Evolutionary conservation across 2,113 vertebrate species (phyloP), one percentile per base, ranked within the genome.

Genomic region (Oreocharis arfaki): DNA sequence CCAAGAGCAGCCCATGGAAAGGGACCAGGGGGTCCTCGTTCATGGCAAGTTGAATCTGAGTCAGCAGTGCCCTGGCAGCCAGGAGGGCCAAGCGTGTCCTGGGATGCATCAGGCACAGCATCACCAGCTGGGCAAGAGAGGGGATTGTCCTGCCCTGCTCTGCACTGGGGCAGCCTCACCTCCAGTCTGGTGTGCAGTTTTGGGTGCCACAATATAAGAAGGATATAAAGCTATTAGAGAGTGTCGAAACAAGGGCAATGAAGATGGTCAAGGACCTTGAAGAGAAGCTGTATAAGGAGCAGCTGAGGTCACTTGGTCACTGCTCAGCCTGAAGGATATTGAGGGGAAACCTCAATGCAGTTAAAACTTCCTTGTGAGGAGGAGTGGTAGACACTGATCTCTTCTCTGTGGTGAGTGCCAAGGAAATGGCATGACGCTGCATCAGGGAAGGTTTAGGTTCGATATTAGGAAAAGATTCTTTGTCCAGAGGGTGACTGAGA

Each of bases 101-200:
- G 24, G 53, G 28, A 16, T 0, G 23, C n/a, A 59, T 21, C 46
- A 60, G 53, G 46, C 53, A 13, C 46, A 39, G 39, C 46, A 60
- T 30, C 0, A 0, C 27, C 37, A 46, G 33, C 16, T 0, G 0
- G 28, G 47, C 9, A 33, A 68, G 39, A 16, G 78, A 68, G 16
- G 19, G 16, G 53, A 60, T 26, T 67, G 46, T 52, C 24, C 46
- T 1, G 2, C 23, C 37, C 56, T 67, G 44, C 28, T 74, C 28
- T 67, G 44, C 3, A 1, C 27, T 73, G 52, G 19, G 30, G 7
- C 5, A 2, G 60, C 53, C 28, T 74, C 52, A 60, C 28, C 39
- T 74, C 4, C 0, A 60, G 20, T 21, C 1, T 7, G 20, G 28
- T 8, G 46, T 2, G 11, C 61, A 47, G 39, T 18, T 60, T 17